Evolutionary conservation across 2,888 invertebrate genomes (phyloP).

Genomic region (Drosophila differens): DNA sequence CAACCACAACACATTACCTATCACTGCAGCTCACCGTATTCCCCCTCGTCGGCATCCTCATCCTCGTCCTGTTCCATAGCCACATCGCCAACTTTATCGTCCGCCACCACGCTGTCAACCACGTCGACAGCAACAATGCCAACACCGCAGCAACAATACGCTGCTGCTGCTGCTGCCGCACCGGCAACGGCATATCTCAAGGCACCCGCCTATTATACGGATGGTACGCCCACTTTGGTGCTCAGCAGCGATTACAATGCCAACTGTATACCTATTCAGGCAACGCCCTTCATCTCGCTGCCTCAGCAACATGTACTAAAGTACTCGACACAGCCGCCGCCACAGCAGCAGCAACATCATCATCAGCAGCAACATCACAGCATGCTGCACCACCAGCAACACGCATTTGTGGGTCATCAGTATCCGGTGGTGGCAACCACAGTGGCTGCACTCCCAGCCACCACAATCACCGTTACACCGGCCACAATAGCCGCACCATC

Average conservation of each 20-base stretch:
- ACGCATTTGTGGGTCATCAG: slow-evolving; percentile 56
- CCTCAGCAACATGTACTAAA: slow-evolving; percentile 72
- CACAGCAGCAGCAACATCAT: slow-evolving; percentile 15
- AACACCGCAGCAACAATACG: slow-evolving; percentile 76
- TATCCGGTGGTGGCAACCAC: slow-evolving; percentile 73
- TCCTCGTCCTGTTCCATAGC: slow-evolving; percentile 83
- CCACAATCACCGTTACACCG: slow-evolving; percentile 70
- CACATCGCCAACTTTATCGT: slow-evolving; percentile 79
- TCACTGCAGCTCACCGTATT: slow-evolving; percentile 80
- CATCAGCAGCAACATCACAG: slow-evolving; percentile 62
- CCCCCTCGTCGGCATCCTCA: slow-evolving; percentile 82
- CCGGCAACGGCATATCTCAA: slow-evolving; percentile 73
- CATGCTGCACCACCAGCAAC: slow-evolving; percentile 66
- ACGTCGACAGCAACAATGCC: slow-evolving; percentile 83
- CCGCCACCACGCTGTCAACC: slow-evolving; percentile 81
- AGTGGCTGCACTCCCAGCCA: slow-evolving; percentile 71
- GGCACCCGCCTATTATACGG: slow-evolving; percentile 72
- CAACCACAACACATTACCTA: slow-evolving; percentile 64
- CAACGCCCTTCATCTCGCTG: slow-evolving; percentile 71
- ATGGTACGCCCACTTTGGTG: slow-evolving; percentile 79
- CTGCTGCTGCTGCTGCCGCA: slow-evolving; percentile 53
- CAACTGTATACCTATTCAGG: slow-evolving; percentile 83
- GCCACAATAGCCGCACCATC: slow-evolving; percentile 67
- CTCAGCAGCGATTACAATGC: slow-evolving; percentile 82
- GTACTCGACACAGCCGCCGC: slow-evolving; percentile 59